Evolutionary conservation across 2,888 invertebrate species (phyloP), one percentile per base, ranked within the genome.

Genomic region (Drosophila austrosaltans): DNA sequence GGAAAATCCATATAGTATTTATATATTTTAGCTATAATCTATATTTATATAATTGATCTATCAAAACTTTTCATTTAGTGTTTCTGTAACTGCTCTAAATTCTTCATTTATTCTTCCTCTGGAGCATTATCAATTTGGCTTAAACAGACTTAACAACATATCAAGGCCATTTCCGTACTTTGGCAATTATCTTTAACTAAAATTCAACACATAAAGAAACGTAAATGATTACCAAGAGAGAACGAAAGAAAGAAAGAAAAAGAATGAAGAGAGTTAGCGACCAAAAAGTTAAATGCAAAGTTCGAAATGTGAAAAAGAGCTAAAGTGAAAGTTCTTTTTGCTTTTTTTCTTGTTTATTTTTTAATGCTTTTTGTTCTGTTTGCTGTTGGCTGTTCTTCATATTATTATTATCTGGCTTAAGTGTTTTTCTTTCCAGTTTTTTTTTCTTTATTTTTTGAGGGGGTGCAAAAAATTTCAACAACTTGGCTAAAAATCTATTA

Each of bases 401-500:
- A 81, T 86, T 77, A 87, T 82, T 81, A 87, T 87, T 86, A 87
- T 87, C 87, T 83, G 78, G 76, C 80, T 77, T 87, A 87, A 87
- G 87, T 87, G 86, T 87, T 87, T 86, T 83, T 80, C 83, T 78
- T 79, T 83, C 81, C 75, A 82, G 82, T 87, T 84, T 84, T 81
- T 87, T 84, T 79, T 79, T 79, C 73, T 70, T 76, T 75, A 76
- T 25, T 16, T 8, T 42, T 28, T 28, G 30, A 6, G 53, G 32
- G 2, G 25, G 25, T 6, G 56, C 4, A 53, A 16, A 48, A 48
- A 69, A 77, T 86, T 86, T 83, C 63, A 79, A 68, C 74, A 83
- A 78, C 74, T 86, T 61, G 63, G 83, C 76, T 77, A 70, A 81
- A 78, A 86, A 84, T 84, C 86, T 84, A 84, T 84, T 84, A 81